Percentiles rank a stretch among this genome's conserved stretches.
Evolutionary conservation across 2,888 invertebrate genomes (phyloP).

Genomic region (Acleris sparsana): DNA sequence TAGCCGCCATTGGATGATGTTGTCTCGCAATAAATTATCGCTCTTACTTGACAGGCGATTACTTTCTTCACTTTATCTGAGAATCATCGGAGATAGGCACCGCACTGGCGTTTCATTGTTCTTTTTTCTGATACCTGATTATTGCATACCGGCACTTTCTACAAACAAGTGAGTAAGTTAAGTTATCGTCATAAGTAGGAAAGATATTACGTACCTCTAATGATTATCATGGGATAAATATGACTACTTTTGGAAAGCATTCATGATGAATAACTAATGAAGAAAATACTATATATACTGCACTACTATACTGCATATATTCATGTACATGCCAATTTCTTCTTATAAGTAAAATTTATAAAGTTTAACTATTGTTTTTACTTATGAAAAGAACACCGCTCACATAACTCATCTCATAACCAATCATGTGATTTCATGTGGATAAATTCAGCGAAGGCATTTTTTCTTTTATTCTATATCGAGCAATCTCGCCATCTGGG

Average conservation of each 20-base stretch:
- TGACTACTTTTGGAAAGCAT: too few relatives aligned
- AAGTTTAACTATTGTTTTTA: not conserved
- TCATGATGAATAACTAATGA: too few relatives aligned
- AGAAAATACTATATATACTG: too few relatives aligned
- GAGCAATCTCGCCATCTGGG: constrained; percentile 32
- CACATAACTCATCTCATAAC: constrained; percentile 4
- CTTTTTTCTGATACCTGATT: constrained; percentile 42
- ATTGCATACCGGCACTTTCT: constrained; percentile 57
- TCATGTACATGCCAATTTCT: too few relatives aligned
- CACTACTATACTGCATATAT: too few relatives aligned
- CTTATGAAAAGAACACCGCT: not conserved
- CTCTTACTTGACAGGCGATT: constrained; percentile 57
- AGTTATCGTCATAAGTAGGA: not conserved
- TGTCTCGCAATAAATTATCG: constrained; percentile 50
- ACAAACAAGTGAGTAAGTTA: constrained; percentile 33
- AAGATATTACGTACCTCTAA: too few relatives aligned
- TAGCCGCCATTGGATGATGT: constrained; percentile 49
- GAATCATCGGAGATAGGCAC: constrained; percentile 33
- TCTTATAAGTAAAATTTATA: too few relatives aligned
- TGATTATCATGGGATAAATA: too few relatives aligned
- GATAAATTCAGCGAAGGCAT: constrained; percentile 5
- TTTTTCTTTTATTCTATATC: constrained; percentile 29
- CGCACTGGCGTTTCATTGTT: constrained; percentile 56
- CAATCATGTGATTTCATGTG: constrained; percentile 11
- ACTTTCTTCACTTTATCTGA: constrained; percentile 49